Evolutionary conservation across 2,113 vertebrate genomes (phyloP).

Genomic region (Megatriorchis doriae): DNA sequence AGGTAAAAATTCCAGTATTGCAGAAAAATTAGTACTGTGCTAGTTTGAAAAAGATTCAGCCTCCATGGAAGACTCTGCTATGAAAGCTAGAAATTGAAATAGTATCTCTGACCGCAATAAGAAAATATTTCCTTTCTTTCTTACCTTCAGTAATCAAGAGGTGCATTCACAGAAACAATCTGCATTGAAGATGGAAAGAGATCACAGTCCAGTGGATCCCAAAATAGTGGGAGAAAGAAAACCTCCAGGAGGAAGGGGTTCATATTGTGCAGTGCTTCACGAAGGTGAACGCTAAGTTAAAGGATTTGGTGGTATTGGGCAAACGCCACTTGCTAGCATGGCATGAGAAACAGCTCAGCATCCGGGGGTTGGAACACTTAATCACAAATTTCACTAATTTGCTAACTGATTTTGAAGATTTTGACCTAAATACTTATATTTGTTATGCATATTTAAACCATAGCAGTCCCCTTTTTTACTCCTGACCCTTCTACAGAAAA

Average conservation of each 20-base stretch:
- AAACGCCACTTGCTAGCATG: fast-evolving
- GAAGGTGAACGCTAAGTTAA: not conserved
- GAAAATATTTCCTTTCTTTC: not conserved
- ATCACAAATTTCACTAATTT: not conserved
- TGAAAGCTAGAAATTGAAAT: not conserved
- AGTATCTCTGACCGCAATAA: not conserved
- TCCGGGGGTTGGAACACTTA: not conserved
- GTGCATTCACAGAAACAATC: not conserved
- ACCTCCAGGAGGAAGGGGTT: not conserved
- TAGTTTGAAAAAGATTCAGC: not conserved
- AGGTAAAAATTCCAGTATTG: not conserved
- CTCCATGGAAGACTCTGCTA: not conserved
- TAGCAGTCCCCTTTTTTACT: not conserved
- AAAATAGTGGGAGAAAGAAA: not conserved
- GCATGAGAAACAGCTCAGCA: not conserved
- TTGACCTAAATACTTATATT: not conserved
- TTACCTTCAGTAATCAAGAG: not conserved
- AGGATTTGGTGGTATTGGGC: not conserved
- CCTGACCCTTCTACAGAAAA: not conserved
- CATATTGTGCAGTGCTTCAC: not conserved
- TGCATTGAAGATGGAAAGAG: not conserved
- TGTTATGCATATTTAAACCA: not conserved
- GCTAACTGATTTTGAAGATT: not conserved
- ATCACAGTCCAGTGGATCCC: not conserved
- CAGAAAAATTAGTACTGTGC: not conserved